Base-by-base conservation (phyloP, 2,797 vertebrate genomes). In the Catharus ustulatus region DNA sequence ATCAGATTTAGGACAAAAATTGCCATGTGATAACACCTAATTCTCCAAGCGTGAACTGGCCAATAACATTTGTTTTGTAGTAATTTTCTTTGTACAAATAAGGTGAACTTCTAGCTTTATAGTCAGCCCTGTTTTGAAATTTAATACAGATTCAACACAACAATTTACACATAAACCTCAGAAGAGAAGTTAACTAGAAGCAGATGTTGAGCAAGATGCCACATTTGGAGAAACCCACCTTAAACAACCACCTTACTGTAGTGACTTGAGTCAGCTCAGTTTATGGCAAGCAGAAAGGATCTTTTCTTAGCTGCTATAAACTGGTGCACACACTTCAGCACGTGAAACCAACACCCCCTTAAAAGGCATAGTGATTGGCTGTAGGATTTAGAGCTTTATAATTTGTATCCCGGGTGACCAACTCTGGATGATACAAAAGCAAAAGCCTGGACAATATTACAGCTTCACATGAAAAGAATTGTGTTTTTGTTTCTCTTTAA, bases 211-310 rank as follows among this genome's bases (percentile, higher is more conserved):
- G 84, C 84, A 95, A 97, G 94, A 93, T 95, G 96, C 97, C 97
- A 97, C 97, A 95, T 97, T 97, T 83, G 87, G 74, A 94, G 91
- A 93, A 91, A 93, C 22, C 75, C 73, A 55, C 87, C 97, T 95
- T 94, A 96, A 97, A 98, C 98, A 98, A 97, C 95, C 92, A 96
- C 84, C 95, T 96, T 97, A 97, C 97, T 98, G 97, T 98, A 97
- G 94, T 73, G 89, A 80, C 95, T 97, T 97, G 97, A 98, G 96
- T 97, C 95, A 97, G 93, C 94, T 97, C 95, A 95, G 96, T 97
- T 96, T 96, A 96, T 95, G 86, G 75, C 90, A 97, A 94, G 93
- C 76, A 97, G 88, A 96, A 96, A 91, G 86, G 73, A 93, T 94
- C 90, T 97, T 97, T 97, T 96, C 93, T 95, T 92, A 89, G 84